A percentile compares a stretch with the other conserved stretches of the same genome.
These are phyloP conservation scores for Pantala flavescens DNA, from an alignment of 1,140 invertebrate species.

Conservation along the genomic window DNA sequence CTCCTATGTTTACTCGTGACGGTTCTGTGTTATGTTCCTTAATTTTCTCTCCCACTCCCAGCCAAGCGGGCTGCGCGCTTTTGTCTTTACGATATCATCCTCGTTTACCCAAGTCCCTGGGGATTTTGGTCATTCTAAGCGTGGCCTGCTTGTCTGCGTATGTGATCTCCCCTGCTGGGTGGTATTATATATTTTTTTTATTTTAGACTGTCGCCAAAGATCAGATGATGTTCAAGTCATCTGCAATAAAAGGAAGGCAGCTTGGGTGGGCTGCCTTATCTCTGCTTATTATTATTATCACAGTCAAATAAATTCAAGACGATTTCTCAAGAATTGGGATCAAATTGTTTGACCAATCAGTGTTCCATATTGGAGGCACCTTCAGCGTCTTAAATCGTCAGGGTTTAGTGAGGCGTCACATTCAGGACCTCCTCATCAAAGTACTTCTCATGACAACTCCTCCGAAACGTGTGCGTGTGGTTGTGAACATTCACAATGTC, in stretches of 20 bases:
- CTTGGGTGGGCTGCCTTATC: background rate
- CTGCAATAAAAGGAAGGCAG: background rate
- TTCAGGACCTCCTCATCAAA: no score
- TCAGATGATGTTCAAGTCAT: background rate
- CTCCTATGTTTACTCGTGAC: background rate
- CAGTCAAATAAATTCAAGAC: background rate
- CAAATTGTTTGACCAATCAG: background rate
- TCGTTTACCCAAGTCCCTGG: no score
- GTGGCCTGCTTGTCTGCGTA: no score
- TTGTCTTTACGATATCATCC: no score
- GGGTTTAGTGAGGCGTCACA: no score
- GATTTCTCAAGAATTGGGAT: background rate
- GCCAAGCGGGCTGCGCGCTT: background rate
- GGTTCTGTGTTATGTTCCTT: background rate
- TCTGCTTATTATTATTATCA: background rate
- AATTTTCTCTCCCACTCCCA: background rate
- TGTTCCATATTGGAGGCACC: background rate
- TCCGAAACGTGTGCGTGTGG: no score
- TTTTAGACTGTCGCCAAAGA: background rate
- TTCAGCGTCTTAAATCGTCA: no score
- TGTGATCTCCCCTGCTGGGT: no score
- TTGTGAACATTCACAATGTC: no score
- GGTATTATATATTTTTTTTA: no score
- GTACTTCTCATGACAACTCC: no score
- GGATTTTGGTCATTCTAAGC: no score